Percentiles rank a stretch among this genome's conserved stretches.
Conservation (phyloP, 2,797 vertebrate genomes). For the Melanotaenia nigrans region DNA sequence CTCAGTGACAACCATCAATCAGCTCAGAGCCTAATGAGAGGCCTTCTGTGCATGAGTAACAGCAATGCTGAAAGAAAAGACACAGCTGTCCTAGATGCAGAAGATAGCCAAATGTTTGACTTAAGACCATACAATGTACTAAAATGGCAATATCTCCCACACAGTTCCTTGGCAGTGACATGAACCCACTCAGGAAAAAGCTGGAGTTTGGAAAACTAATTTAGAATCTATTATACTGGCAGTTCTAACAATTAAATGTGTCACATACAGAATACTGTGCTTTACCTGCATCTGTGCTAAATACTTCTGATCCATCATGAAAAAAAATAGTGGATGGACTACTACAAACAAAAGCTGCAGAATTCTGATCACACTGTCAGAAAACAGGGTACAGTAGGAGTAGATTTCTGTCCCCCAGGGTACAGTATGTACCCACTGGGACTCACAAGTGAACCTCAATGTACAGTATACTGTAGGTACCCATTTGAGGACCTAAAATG, state of each 20-base stretch:
- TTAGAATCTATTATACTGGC: neutral
- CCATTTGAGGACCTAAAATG: too few species aligned
- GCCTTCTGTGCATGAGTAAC: constrained; percentile 6
- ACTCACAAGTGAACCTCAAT: too few species aligned
- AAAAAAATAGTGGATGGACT: neutral
- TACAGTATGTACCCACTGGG: too few species aligned
- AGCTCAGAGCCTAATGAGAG: neutral
- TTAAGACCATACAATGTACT: neutral
- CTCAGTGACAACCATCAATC: constrained; percentile 7
- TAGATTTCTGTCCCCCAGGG: too few species aligned
- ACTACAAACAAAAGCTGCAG: too few species aligned
- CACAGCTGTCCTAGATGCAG: neutral
- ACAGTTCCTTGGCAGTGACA: neutral
- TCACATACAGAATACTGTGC: neutral
- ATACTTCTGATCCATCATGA: neutral
- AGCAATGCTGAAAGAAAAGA: neutral
- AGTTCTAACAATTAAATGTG: neutral
- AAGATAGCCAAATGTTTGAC: neutral
- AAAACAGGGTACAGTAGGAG: too few species aligned
- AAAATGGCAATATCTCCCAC: constrained; percentile 4
- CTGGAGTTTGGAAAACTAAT: neutral
- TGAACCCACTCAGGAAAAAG: neutral
- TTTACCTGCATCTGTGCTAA: neutral
- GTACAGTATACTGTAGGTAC: too few species aligned
- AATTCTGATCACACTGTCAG: too few species aligned